Base-by-base conservation (phyloP, 92 coral and sea anemone genomes). In the Desmophyllum pertusum region DNA sequence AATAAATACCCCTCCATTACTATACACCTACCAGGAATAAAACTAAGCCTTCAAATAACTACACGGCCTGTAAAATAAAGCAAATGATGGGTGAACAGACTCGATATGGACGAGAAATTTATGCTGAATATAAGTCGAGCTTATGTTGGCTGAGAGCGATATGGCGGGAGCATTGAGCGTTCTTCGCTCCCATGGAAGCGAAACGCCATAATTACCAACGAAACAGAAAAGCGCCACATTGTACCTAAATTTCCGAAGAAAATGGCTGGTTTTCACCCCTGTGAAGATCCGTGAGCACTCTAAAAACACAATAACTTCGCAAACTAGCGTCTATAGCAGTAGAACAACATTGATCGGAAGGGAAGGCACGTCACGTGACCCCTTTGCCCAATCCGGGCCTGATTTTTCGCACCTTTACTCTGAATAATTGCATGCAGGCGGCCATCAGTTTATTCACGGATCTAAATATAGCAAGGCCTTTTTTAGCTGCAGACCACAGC, bases 301-400 rank as follows among this genome's bases (percentile, higher is more conserved):
- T 55, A 74, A 82, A 82, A 81, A 71, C 79, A 81, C 77, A 70
- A 39, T 70, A 63, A 53, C 70, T 81, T 41, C 30, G 25, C 57
- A 53, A 72, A 55, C 88, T 88, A 79, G 95, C 98, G 93, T 89
- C 93, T 87, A n/a, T n/a, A 73, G 79, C 88, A 83, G 65, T 77
- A 80, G 84, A 88, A 89, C 92, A 93, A 87, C 84, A 85, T 81
- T 86, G 91, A 91, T 93, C 93, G 95, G 94, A 94, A 93, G 94
- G 94, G 89, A 91, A 92, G 87, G 89, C 75, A 30, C 52, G 80
- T 73, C 98, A 94, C 88, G 95, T 94, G 98, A 87, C 89, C 78
- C 17, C 13, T 39, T 73, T 66, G 88, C 82, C 98, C 98, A 94
- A 94, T 94, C 95, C 81, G 76, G 75, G 31, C 73, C 89, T 43